Evolutionary conservation across 2,888 invertebrate genomes (phyloP), one percentile per base, ranked within the genome.

Genomic region (Penaeus monodon): DNA sequence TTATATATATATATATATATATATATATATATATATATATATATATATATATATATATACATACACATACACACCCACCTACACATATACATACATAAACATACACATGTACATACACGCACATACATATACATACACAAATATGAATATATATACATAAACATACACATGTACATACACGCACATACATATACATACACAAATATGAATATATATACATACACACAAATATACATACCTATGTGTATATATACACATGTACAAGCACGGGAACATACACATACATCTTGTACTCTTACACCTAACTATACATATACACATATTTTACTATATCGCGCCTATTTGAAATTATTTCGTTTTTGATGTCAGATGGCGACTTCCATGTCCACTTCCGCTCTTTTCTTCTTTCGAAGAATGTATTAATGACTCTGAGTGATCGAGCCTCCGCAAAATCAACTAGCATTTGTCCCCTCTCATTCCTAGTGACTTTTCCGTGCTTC

Each of bases 11-110:
- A 77, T 77, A 77, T 77, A 77, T 77, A 77, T 77, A 77, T 77
- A 77, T 77, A 27, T 29, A 63, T 80, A 80, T 80, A 64, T 65
- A 80, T 80, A 64, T 80, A 80, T 80, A 80, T 80, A 80, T 80
- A 80, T 65, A 80, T 80, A 80, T 64, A 22, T 77, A 63, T 79
- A 63, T 80, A 64, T 29, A 64, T 80, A 80, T 80, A 80, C 65
- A 80, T 64, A 80, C 65, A n/a, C 57, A 80, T 80, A 80, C 65
- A 80, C 57, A 80, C 65, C 65, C 65, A 66, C 65, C 65, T 80
- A 80, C 65, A 80, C 65, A 80, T 65, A 80, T 80, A 80, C 65
- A 80, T 80, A 80, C 65, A 80, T 80, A 80, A 66, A 80, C 65
- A 80, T 80, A 80, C 65, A 80, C 65, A 80, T 80, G 65, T 80